These are phyloP conservation scores for Podiceps cristatus DNA, from an alignment of 2,113 vertebrate species.

Conservation along the genomic window DNA sequence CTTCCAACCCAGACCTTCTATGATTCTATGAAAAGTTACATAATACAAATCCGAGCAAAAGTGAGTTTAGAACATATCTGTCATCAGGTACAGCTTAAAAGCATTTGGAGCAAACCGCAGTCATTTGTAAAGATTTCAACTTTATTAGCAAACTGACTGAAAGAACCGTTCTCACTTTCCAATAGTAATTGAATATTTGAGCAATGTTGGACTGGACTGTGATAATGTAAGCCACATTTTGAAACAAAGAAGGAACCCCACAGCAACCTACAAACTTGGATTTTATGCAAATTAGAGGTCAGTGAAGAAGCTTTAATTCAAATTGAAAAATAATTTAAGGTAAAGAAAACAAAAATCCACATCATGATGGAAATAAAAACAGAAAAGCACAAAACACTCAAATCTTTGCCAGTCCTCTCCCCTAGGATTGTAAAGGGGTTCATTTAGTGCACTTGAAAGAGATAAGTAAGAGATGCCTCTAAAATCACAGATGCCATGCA, in stretches of 20 bases:
- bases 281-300: neutral
- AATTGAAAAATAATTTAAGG: neutral
- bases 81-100: neutral
- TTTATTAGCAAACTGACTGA: neutral
- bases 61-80: neutral
- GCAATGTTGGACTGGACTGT: neutral
- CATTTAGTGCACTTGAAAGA: neutral
- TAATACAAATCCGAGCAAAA: neutral
- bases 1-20: too few species aligned
- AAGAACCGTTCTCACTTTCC: slow-evolving; percentile 2
- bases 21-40: too few species aligned
- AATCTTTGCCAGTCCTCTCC: neutral
- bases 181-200: neutral
- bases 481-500: neutral
- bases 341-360: neutral
- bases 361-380: neutral
- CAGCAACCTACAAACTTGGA: neutral
- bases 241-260: neutral
- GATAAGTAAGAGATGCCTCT: neutral
- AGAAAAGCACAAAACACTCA: neutral
- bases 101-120: neutral
- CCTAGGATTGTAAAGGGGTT: neutral
- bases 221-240: neutral
- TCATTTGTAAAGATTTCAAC: neutral
- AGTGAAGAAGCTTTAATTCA: neutral